Evolutionary conservation across 1,140 invertebrate genomes (phyloP).

Genomic region (Tetramorium alpestre): DNA sequence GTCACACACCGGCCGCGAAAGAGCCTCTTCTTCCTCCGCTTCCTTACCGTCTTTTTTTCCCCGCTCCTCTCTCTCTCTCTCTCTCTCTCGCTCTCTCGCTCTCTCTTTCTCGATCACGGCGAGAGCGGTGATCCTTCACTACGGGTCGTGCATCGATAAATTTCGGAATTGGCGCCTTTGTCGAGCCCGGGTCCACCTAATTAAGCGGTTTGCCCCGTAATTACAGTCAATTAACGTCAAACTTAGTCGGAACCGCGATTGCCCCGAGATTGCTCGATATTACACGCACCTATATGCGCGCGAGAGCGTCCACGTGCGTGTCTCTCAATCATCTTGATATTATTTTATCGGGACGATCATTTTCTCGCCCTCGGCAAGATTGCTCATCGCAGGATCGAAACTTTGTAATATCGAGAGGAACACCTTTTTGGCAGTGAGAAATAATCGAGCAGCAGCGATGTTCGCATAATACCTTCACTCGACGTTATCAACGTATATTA

Average conservation of each 20-base stretch:
- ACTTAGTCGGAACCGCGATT: constrained; percentile 65
- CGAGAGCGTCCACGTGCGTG: background rate
- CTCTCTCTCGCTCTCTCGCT: background rate
- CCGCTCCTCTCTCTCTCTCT: background rate
- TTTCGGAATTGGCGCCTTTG: constrained; percentile 79
- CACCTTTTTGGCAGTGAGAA: background rate
- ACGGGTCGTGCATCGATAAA: constrained; percentile 78
- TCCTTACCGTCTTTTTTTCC: background rate
- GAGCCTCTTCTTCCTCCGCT: constrained; percentile 41
- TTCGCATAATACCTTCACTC: background rate
- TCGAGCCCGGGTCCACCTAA: constrained; percentile 74
- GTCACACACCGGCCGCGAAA: constrained; percentile 65
- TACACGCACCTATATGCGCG: background rate
- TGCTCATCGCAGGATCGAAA: constrained; percentile 19
- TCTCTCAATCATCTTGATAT: constrained; percentile 49
- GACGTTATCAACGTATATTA: background rate
- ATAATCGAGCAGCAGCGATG: background rate
- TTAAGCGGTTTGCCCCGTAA: constrained; percentile 82
- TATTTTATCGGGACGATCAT: constrained; percentile 42
- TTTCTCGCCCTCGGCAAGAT: constrained; percentile 33
- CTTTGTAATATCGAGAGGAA: background rate
- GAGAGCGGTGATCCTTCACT: constrained; percentile 30
- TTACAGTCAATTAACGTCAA: constrained; percentile 84
- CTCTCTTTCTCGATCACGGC: constrained; percentile 60
- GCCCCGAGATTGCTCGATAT: constrained; percentile 62